phyloP scores from a whole-genome alignment of 2,888 invertebrate genomes.

The Operophtera brumata region DNA sequence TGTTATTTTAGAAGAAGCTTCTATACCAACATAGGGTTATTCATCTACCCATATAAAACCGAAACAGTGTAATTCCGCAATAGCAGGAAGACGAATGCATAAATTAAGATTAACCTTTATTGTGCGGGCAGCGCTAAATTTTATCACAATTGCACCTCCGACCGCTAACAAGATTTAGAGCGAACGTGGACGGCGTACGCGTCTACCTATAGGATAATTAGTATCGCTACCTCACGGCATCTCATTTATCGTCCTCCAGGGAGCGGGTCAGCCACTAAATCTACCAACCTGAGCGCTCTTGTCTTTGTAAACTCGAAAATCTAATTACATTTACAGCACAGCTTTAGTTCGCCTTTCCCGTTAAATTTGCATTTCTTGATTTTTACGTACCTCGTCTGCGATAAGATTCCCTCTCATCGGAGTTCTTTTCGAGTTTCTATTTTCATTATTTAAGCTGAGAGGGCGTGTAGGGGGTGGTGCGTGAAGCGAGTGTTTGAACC shows the following conservation, averaged over 20 bases:
- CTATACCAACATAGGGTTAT: too few relatives aligned
- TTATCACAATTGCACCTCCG: constrained; percentile 64
- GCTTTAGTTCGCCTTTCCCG: constrained; percentile 70
- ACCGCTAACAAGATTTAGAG: constrained; percentile 71
- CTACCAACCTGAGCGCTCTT: constrained; percentile 77
- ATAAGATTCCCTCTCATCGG: constrained; percentile 56
- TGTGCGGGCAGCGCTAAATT: constrained; percentile 47
- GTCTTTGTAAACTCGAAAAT: constrained; percentile 80
- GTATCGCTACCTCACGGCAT: constrained; percentile 77
- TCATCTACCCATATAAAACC: constrained; percentile 6
- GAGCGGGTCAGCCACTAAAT: constrained; percentile 78
- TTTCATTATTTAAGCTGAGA: constrained; percentile 39
- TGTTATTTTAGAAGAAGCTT: too few relatives aligned
- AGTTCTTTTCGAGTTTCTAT: constrained; percentile 47
- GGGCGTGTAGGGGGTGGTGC: constrained; percentile 45
- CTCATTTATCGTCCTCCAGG: constrained; percentile 77
- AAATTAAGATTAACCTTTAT: constrained; percentile 38
- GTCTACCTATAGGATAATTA: constrained; percentile 76
- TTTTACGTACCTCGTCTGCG: constrained; percentile 54
- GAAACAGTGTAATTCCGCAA: constrained; percentile 15
- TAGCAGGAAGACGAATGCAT: constrained; percentile 30
- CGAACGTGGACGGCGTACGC: constrained; percentile 59
- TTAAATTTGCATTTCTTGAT: constrained; percentile 74
- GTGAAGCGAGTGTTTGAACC: constrained; percentile 56
- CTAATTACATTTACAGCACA: constrained; percentile 79